These are phyloP conservation scores for Empidonax alnorum DNA, from an alignment of 2,113 vertebrate genomes.

Conservation along the genomic window DNA sequence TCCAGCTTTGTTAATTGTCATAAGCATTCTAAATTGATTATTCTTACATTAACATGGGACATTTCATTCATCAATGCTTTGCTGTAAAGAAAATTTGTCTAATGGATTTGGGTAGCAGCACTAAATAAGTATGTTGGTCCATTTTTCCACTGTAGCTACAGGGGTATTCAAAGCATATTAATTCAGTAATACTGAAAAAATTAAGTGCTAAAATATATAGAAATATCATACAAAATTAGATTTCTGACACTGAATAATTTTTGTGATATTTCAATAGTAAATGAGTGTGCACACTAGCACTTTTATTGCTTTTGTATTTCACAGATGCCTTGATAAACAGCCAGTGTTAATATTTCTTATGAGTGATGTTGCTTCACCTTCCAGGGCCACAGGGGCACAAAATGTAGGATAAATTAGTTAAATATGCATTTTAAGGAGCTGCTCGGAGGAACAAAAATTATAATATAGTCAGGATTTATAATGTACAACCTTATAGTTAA, in stretches of 20 bases:
- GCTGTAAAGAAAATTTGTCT: conserved; percentile 83
- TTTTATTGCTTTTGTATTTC: conserved; percentile 82
- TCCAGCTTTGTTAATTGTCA: conserved; percentile 90
- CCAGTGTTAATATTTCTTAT: conserved; percentile 78
- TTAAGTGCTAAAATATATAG: conserved; percentile 76
- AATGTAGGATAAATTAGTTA: conserved; percentile 66
- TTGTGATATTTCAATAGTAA: conserved; percentile 80
- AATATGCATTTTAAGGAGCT: conserved; percentile 67
- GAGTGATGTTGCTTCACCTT: conserved; percentile 71
- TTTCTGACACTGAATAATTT: conserved; percentile 85
- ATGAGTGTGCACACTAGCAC: conserved; percentile 50
- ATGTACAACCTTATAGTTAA: conserved; percentile 49
- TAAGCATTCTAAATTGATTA: conserved; percentile 96
- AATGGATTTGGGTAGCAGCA: conserved; percentile 82
- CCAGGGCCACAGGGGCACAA: conserved; percentile 72
- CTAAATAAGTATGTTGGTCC: conserved; percentile 79
- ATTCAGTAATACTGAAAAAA: conserved; percentile 79
- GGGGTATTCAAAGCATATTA: conserved; percentile 85
- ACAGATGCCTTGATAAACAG: conserved; percentile 78
- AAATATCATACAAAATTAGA: conserved; percentile 85
- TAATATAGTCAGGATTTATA: conserved; percentile 35
- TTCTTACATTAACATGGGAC: conserved; percentile 86
- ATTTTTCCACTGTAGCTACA: conserved; percentile 84
- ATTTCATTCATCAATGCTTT: conserved; percentile 90
- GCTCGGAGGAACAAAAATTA: conserved; percentile 53